Conservation (phyloP, 2,797 vertebrate genomes). For the Mormyrops boulengeri region DNA sequence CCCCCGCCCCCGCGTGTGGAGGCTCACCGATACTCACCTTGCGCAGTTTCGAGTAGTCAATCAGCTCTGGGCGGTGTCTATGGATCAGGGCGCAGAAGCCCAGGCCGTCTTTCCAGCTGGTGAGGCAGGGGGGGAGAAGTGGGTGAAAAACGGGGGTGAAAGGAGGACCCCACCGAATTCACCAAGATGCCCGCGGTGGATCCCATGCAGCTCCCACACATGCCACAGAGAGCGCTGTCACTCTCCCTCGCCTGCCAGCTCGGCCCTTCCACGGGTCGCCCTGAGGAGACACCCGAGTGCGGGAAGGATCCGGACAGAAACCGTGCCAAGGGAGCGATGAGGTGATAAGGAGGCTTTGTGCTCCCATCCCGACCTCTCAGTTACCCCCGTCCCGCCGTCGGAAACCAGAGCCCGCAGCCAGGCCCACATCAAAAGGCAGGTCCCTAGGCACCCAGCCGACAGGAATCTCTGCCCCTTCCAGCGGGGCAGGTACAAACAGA, state of each 20-base stretch:
- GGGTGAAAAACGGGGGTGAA: background rate
- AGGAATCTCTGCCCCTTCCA: conserved; percentile 4
- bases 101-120: conserved; percentile 80
- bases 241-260: background rate
- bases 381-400: background rate
- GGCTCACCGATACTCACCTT: conserved; percentile 65
- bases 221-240: background rate
- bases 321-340: background rate
- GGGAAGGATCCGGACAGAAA: background rate
- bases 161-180: background rate
- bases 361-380: background rate
- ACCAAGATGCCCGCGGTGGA: background rate
- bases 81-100: conserved; percentile 81
- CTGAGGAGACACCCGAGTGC: background rate
- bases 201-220: background rate
- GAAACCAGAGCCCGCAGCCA: conserved; percentile 4
- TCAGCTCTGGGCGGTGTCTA: conserved; percentile 82
- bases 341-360: conserved; percentile 2
- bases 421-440: background rate
- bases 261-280: background rate
- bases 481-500: background rate
- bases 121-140: background rate
- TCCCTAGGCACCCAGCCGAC: background rate
- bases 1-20: too few relatives aligned
- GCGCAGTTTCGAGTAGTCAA: conserved; percentile 82